These are phyloP conservation scores for Pseudolaguvia tuberculata DNA, from an alignment of 2,113 vertebrate species.

Conservation along the genomic window DNA sequence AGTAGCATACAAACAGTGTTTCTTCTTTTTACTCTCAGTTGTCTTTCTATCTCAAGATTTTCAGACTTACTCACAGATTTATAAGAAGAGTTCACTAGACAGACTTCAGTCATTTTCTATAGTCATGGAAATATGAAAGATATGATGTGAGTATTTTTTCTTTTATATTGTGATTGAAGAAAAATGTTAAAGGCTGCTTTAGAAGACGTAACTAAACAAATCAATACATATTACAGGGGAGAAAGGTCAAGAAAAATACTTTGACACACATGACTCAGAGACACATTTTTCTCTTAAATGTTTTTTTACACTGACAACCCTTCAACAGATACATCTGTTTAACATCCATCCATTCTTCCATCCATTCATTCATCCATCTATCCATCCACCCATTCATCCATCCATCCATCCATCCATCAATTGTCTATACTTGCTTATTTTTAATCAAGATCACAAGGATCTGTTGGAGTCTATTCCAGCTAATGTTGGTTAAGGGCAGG, in stretches of 20 bases:
- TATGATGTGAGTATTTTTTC: neutral
- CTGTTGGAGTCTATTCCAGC: no score
- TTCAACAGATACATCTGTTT: neutral
- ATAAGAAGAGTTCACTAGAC: constrained; percentile 30
- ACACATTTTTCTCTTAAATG: neutral
- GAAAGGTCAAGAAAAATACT: constrained; percentile 14
- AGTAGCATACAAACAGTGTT: constrained; percentile 36
- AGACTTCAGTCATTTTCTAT: constrained; percentile 38
- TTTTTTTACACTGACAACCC: neutral
- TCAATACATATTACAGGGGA: constrained; percentile 14
- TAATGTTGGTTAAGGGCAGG: no score
- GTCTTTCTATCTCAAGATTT: constrained; percentile 39
- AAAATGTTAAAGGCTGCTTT: constrained; percentile 29
- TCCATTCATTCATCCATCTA: no score
- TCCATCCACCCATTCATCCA: no score
- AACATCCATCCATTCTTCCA: no score
- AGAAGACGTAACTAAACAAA: constrained; percentile 37
- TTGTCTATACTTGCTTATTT: no score
- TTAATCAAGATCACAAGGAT: no score
- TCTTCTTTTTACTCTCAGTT: constrained; percentile 37
- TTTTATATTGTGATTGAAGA: constrained; percentile 24
- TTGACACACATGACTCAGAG: neutral
- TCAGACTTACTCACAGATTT: constrained; percentile 27
- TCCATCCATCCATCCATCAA: no score
- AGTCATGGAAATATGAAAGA: constrained; percentile 33